These are phyloP conservation scores for Camelus dromedarius DNA, from an alignment of 2,113 vertebrate genomes.

Conservation along the genomic window DNA sequence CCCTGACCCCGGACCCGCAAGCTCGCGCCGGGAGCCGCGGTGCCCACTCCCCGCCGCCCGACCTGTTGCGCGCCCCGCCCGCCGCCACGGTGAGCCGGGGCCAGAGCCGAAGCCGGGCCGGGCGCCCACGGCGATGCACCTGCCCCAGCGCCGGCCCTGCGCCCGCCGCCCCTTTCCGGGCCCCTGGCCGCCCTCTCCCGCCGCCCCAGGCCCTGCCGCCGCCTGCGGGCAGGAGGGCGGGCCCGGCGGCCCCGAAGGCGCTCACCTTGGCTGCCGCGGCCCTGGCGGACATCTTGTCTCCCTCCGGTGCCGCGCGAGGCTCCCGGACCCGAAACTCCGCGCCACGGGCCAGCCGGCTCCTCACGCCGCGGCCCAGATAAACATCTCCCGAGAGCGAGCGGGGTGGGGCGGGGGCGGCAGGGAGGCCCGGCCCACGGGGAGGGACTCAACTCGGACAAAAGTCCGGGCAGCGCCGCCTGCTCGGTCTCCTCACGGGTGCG, in stretches of 20 bases:
- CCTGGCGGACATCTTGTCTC: constrained; percentile 97
- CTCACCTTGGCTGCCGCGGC: constrained; percentile 91
- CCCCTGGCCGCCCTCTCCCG: background rate
- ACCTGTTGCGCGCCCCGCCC: constrained; percentile 70
- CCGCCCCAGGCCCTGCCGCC: background rate
- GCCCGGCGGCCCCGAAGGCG: background rate
- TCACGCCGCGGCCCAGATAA: constrained; percentile 84
- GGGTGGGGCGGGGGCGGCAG: constrained; percentile 53
- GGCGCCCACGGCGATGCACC: constrained; percentile 43
- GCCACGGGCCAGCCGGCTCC: constrained; percentile 57
- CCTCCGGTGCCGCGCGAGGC: constrained; percentile 70
- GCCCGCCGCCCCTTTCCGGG: background rate
- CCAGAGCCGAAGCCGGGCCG: background rate
- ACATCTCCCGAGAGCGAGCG: constrained; percentile 78
- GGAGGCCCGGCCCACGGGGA: constrained; percentile 78
- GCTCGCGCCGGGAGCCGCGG: too few relatives aligned
- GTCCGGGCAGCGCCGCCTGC: constrained; percentile 84
- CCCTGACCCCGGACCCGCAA: background rate
- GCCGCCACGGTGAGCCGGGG: background rate
- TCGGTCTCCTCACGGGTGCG: constrained; percentile 61
- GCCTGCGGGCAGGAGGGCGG: background rate
- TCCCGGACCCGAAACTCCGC: constrained; percentile 72
- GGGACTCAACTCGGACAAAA: constrained; percentile 81
- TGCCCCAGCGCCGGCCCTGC: background rate
- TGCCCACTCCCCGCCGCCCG: background rate